Evolutionary conservation across 2,797 vertebrate genomes (phyloP), one percentile per base, ranked within the genome.

Genomic region (Numenius phaeopus): DNA sequence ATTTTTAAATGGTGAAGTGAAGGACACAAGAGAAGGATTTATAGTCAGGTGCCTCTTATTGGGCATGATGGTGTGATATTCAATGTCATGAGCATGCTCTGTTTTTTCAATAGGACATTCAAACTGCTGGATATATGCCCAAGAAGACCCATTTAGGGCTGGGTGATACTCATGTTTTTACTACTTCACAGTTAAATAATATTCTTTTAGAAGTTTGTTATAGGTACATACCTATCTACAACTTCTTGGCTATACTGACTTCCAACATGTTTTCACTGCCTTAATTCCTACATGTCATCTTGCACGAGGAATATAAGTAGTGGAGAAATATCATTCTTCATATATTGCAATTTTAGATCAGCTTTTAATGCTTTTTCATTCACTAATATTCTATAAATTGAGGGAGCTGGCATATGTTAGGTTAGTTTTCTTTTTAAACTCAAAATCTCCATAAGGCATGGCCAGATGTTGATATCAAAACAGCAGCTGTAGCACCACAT

Each of bases 381-480:
- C 10, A 40, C 42, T 84, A 37, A 57, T 80, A 55, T n/a, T 76
- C 32, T 71, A n/a, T 76, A 71, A 58, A 57, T 85, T 14, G 23
- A 22, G 59, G 42, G 58, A 66, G 61, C 42, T 79, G 73, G 49
- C 44, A 73, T 44, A 42, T 0, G 3, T 9, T 58, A 46, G 18
- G 62, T 67, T 94, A 64, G 40, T 70, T 91, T 97, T 95, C 16
- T 89, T 92, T 95, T 94, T 79, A 39, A 87, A 97, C 83, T 84
- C 29, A 94, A 70, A 94, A 85, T 90, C 46, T 90, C 90, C 75
- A 46, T 87, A 87, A 52, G 72, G 78, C 66, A 79, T 49, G 39
- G 49, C 73, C 88, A 97, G 96, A 98, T 96, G 86, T 91, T 97
- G 76, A 22, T 95, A 93, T 83, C 59, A 88, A 91, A 96, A 94